These are phyloP conservation scores for Dendroctonus valens DNA, from an alignment of 1,140 invertebrate species.

Conservation along the genomic window DNA sequence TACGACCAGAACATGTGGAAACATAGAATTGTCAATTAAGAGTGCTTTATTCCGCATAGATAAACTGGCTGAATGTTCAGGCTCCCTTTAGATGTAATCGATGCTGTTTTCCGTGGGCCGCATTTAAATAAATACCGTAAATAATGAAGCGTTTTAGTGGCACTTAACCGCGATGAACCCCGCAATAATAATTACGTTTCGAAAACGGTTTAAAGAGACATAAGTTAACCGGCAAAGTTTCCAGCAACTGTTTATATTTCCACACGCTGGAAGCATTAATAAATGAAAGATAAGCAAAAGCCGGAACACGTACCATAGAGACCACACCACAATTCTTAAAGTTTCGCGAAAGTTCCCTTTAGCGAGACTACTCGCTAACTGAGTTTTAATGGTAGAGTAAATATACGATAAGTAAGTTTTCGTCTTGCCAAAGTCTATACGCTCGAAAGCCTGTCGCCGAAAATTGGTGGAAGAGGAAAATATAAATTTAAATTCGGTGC, in stretches of 20 bases:
- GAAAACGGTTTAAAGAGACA: background rate
- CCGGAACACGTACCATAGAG: conserved; percentile 28
- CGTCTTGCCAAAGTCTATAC: conserved; percentile 24
- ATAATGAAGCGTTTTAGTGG: too few species aligned
- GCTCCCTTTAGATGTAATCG: too few species aligned
- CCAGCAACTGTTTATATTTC: conserved; percentile 17
- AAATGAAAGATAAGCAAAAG: conserved; percentile 33
- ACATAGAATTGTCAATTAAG: too few species aligned
- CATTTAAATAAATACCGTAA: too few species aligned
- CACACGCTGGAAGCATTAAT: conserved; percentile 24
- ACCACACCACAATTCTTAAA: conserved; percentile 27
- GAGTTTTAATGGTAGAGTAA: conserved; percentile 32
- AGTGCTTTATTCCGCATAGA: too few species aligned
- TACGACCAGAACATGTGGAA: too few species aligned
- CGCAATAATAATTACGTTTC: background rate
- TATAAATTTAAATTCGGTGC: conserved; percentile 19
- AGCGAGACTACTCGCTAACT: conserved; percentile 27
- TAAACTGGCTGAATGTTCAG: too few species aligned
- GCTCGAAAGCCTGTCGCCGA: conserved; percentile 11
- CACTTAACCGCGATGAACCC: background rate
- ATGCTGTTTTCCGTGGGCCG: too few species aligned
- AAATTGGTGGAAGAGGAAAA: conserved; percentile 16
- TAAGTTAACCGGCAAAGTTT: too few species aligned
- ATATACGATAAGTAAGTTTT: conserved; percentile 33
- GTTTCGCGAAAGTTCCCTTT: conserved; percentile 20